These are phyloP conservation scores for Macroteleia sp. DNA, from an alignment of 2,888 invertebrate genomes.

Conservation along the genomic window DNA sequence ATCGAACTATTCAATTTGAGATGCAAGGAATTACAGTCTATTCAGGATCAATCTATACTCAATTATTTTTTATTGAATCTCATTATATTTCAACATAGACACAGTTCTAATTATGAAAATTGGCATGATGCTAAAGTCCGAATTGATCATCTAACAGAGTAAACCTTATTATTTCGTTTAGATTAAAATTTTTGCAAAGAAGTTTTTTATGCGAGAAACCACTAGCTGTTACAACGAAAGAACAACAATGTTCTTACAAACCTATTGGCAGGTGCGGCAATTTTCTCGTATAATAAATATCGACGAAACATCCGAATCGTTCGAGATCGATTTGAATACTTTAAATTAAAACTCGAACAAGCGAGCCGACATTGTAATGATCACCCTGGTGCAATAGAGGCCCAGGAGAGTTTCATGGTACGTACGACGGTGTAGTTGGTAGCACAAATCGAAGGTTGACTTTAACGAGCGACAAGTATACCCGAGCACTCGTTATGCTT, in stretches of 20 bases:
- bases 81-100: too few species aligned
- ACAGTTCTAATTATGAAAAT: too few species aligned
- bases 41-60: too few species aligned
- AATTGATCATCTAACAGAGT: too few species aligned
- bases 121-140: too few species aligned
- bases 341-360: slow-evolving; percentile 55
- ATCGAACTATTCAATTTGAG: too few species aligned
- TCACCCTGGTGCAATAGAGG: slow-evolving; percentile 33
- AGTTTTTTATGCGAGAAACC: too few species aligned
- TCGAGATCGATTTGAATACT: slow-evolving; percentile 39
- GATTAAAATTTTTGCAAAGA: too few species aligned
- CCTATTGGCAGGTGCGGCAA: slow-evolving; percentile 38
- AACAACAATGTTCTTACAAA: slow-evolving; percentile 5
- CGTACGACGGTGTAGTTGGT: slow-evolving; percentile 63
- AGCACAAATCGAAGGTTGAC: slow-evolving; percentile 71
- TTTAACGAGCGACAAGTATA: slow-evolving; percentile 69
- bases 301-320: slow-evolving; percentile 29
- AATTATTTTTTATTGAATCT: too few species aligned
- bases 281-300: slow-evolving; percentile 43
- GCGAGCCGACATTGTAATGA: slow-evolving; percentile 46
- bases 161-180: too few species aligned
- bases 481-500: slow-evolving; percentile 66
- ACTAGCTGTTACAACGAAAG: too few species aligned
- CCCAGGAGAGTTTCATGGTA: slow-evolving; percentile 14
- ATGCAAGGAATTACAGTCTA: too few species aligned